Evolutionary conservation across 2,113 vertebrate genomes (phyloP), one percentile per base, ranked within the genome.

Genomic region (Zosterops borbonicus): DNA sequence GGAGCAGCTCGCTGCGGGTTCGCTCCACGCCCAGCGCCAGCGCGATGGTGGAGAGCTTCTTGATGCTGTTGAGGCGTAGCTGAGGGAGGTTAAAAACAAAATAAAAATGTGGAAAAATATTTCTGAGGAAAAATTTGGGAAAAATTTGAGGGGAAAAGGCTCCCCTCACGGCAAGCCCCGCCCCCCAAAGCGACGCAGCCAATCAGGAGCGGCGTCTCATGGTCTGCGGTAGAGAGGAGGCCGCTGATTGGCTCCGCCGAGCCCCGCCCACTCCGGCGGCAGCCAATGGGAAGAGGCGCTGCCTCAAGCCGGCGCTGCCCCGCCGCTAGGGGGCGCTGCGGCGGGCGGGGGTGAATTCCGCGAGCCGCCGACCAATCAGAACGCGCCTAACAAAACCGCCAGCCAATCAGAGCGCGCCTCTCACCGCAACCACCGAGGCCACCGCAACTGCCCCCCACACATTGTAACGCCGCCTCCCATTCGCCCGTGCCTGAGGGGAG

Each of bases 301-400:
- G n/a, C n/a, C 24, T 14, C 11, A 33, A 17, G 33, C 33, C 27
- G 5, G 56, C 33, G 65, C 9, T 50, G n/a, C 41, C 78, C 64
- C 28, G 28, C 28, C 78, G 78, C 28, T 56, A 22, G 64, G 53
- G 52, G 28, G 64, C 42, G 28, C 35, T 12, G 7, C 12, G 3
- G 12, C 0, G 3, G 5, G 18, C 2, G 18, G 52, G n/a, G 63
- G 63, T 24, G 4, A 5, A 12, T 14, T 3, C 6, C 6, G 6
- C 0, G 28, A 22, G 23, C 23, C 2, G 2, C 31, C 9, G 17
- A 27, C 78, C 64, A 68, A 81, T 81, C 52, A 49, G 18, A 39
- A 33, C 22, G 17, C 28, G n/a, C 5, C 6, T 81, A 8, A 81
- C n/a, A 68, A 27, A 12, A 20, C 3, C n/a, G 18, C 22, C 27